These are phyloP conservation scores for Ochotona princeps DNA, from an alignment of 2,113 vertebrate genomes.

Conservation along the genomic window DNA sequence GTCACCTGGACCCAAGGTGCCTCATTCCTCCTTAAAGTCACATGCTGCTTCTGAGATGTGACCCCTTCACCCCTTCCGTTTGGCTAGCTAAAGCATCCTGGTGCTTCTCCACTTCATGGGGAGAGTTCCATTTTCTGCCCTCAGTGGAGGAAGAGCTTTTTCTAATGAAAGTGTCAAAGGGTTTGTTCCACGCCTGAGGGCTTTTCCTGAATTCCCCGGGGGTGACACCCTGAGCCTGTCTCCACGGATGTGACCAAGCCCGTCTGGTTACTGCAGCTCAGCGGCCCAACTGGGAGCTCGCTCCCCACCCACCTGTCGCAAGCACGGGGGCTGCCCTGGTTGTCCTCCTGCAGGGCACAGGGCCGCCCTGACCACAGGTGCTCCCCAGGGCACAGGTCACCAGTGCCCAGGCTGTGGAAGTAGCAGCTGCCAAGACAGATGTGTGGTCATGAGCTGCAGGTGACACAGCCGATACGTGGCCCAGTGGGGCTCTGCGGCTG, in stretches of 20 bases:
- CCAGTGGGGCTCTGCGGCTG: not conserved
- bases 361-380: rapidly evolving
- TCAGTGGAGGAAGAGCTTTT: not conserved
- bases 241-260: too few species aligned
- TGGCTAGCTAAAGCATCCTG: not conserved
- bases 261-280: not conserved
- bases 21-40: not conserved
- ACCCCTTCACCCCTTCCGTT: not conserved
- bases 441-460: too few species aligned
- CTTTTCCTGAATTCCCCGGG: not conserved
- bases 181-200: rapidly evolving
- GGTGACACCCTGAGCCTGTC: too few species aligned
- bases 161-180: rapidly evolving
- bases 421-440: too few species aligned
- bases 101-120: not conserved
- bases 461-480: rapidly evolving
- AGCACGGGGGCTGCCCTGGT: too few species aligned
- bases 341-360: rapidly evolving
- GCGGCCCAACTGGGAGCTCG: not conserved
- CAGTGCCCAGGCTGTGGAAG: rapidly evolving
- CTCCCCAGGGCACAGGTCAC: rapidly evolving
- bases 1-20: too few species aligned
- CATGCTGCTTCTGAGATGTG: not conserved
- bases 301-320: too few species aligned
- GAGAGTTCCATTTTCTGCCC: not conserved